Evolutionary conservation across 2,888 invertebrate species (phyloP).

Genomic region (Ecliptopera silaceata): DNA sequence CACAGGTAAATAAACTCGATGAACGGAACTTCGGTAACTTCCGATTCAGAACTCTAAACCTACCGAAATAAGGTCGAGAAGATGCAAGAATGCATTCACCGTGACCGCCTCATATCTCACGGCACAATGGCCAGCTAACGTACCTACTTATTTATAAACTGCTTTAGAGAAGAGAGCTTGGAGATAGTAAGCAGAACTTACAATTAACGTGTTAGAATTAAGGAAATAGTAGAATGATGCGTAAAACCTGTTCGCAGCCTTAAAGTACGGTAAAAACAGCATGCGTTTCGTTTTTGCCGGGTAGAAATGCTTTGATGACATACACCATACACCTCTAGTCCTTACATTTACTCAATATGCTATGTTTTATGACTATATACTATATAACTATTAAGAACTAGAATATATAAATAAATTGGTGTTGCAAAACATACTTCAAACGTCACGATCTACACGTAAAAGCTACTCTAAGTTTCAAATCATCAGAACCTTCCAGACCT

Average conservation of each 20-base stretch:
- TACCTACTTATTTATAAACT: background rate
- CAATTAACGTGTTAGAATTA: background rate
- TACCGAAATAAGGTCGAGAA: constrained; percentile 25
- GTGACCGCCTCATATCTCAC: constrained; percentile 36
- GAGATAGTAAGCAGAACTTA: background rate
- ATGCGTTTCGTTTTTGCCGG: too few relatives aligned
- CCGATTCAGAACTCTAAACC: constrained; percentile 29
- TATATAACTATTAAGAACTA: too few relatives aligned
- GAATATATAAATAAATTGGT: too few relatives aligned
- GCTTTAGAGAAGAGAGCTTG: constrained; percentile 6
- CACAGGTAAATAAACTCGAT: constrained; percentile 31
- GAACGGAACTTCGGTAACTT: constrained; percentile 23
- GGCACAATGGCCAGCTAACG: constrained; percentile 29
- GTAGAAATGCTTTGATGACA: too few relatives aligned
- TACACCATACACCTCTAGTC: too few relatives aligned
- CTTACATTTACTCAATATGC: too few relatives aligned
- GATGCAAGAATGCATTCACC: constrained; percentile 25
- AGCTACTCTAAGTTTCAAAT: too few relatives aligned
- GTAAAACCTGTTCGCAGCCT: too few relatives aligned
- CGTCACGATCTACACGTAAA: too few relatives aligned
- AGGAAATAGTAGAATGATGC: too few relatives aligned
- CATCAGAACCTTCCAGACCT: background rate
- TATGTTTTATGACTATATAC: background rate
- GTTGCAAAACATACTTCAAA: too few relatives aligned
- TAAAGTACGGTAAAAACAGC: too few relatives aligned